Evolutionary conservation across 1,140 invertebrate species (phyloP).

Genomic region (Leptonema lineaticorne): DNA sequence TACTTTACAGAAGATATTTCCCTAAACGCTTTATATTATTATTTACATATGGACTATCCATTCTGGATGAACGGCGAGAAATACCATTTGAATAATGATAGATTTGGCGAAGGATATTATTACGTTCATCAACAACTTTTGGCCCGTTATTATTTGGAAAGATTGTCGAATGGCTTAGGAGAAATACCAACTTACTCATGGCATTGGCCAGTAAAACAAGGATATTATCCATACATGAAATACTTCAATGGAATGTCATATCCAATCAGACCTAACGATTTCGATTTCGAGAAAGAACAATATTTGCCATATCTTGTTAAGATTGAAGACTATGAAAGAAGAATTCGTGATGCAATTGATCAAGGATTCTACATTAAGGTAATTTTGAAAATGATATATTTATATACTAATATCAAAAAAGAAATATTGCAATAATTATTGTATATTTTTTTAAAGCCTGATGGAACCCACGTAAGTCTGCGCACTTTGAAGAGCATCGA

Average conservation of each 20-base stretch:
- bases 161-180: slow-evolving; percentile 63
- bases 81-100: slow-evolving; percentile 54
- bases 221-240: slow-evolving; percentile 65
- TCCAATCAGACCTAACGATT: slow-evolving; percentile 60
- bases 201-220: slow-evolving; percentile 57
- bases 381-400: slow-evolving; percentile 42
- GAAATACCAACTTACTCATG: slow-evolving; percentile 61
- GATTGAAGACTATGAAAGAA: slow-evolving; percentile 59
- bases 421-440: slow-evolving; percentile 5
- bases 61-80: slow-evolving; percentile 59
- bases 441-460: slow-evolving; percentile 43
- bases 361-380: slow-evolving; percentile 56
- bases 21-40: slow-evolving; percentile 70
- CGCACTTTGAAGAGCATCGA: slow-evolving; percentile 58
- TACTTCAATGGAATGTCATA: slow-evolving; percentile 67
- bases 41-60: slow-evolving; percentile 64
- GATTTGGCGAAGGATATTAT: slow-evolving; percentile 66
- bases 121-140: slow-evolving; percentile 63
- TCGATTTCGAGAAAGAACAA: slow-evolving; percentile 45
- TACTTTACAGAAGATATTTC: slow-evolving; percentile 76
- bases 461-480: slow-evolving; percentile 57
- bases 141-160: slow-evolving; percentile 68
- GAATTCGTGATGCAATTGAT: slow-evolving; percentile 65
- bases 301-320: slow-evolving; percentile 50
- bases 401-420: background rate